Conservation (phyloP, 1,140 invertebrate species). For the Solenopsis fugax region DNA sequence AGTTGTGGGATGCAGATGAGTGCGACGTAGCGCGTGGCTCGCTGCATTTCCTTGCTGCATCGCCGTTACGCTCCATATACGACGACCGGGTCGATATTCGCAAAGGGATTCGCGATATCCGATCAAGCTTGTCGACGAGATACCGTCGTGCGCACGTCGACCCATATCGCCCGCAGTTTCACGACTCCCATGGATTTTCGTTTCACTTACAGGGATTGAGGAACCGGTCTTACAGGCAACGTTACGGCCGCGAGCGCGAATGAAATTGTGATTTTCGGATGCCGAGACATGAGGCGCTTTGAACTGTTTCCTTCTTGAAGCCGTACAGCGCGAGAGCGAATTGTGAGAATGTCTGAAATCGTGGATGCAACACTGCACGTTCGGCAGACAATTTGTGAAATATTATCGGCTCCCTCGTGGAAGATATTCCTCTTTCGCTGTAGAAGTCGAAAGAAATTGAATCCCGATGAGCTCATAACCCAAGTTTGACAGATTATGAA, state of each 20-base stretch:
- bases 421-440: not conserved
- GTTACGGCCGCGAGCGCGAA: constrained; percentile 16
- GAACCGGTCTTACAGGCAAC: constrained; percentile 42
- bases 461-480: not conserved
- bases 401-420: not conserved
- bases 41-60: constrained; percentile 44
- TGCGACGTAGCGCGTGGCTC: not conserved
- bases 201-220: constrained; percentile 62
- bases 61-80: constrained; percentile 22
- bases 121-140: constrained; percentile 52
- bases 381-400: constrained; percentile 15
- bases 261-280: constrained; percentile 54
- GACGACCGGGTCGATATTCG: constrained; percentile 62
- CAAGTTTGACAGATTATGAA: constrained; percentile 12
- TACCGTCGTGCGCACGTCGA: constrained; percentile 7
- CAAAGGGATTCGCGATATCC: constrained; percentile 65
- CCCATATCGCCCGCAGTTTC: constrained; percentile 32
- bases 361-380: not conserved
- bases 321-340: not conserved
- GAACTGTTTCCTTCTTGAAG: constrained; percentile 19
- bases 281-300: not conserved
- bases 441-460: not conserved
- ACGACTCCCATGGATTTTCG: constrained; percentile 54
- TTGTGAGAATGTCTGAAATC: not conserved
- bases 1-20: constrained; percentile 53